Evolutionary conservation across 2,888 invertebrate species (phyloP), one percentile per base, ranked within the genome.

Genomic region (Drosophila monieri): DNA sequence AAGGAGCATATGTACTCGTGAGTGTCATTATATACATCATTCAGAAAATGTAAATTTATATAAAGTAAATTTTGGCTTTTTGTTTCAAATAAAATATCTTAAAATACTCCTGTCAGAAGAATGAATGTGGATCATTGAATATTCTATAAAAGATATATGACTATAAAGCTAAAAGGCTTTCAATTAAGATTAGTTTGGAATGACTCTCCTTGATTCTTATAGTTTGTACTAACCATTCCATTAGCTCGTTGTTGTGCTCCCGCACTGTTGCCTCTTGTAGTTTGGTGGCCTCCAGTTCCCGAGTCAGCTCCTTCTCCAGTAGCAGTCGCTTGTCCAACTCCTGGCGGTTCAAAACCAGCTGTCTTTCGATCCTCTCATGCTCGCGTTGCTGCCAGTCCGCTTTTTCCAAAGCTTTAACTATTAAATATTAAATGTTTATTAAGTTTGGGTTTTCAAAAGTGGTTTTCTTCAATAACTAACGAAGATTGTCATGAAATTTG

Each of bases 171-270:
- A n/a, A 27, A 3, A 27, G 2, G 27, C 0, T 27, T 27, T 27
- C 9, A 27, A 9, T 9, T 27, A 27, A 9, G 27, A 27, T 9
- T 27, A 27, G 9, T 27, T 8, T 27, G 9, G 9, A 2, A 27
- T 27, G 27, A 27, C 8, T 27, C 8, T 27, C 2, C 8, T 27
- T 27, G 27, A 27, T 27, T 9, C 0, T 27, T 9, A 2, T 1
- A 14, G 35, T 6, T 6, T 2, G 6, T 2, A 25, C 75, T 67
- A 23, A 81, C 85, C 65, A 56, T 35, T 58, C 69, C 23, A 67
- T 73, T 2, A 60, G 9, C 14, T 67, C 52, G n/a, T 67, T 51
- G n/a, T 18, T 64, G 53, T 3, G 69, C 3, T 57, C 9, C 12
- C 43, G 56, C 55, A 68, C 41, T 1, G 21, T 46, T 12, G 25